Evolutionary conservation across 2,888 invertebrate species (phyloP).

Genomic region (Oscheius sp.): DNA sequence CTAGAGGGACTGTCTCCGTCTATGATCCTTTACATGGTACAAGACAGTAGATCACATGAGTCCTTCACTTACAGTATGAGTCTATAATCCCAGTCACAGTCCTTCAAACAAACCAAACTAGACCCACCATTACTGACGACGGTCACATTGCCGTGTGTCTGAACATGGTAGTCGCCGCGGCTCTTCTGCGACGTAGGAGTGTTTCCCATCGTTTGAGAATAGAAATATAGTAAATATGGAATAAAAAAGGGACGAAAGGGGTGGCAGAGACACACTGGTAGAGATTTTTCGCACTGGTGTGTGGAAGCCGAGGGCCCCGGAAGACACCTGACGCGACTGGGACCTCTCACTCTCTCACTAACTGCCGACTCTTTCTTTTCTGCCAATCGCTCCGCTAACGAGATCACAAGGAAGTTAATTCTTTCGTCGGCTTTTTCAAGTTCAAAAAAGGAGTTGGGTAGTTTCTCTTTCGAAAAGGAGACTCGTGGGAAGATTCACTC

Average conservation of each 20-base stretch:
- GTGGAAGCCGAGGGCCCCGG: conserved; percentile 19
- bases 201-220: conserved; percentile 15
- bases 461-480: too few relatives aligned
- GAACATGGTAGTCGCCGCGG: conserved; percentile 28
- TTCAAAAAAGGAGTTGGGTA: too few relatives aligned
- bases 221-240: neutral
- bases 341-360: conserved; percentile 18
- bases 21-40: too few relatives aligned
- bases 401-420: conserved; percentile 18
- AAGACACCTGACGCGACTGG: conserved; percentile 35
- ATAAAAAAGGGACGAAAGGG: too few relatives aligned
- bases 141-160: conserved; percentile 28
- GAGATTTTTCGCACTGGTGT: conserved; percentile 10
- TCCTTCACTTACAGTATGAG: neutral
- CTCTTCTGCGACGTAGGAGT: conserved; percentile 22
- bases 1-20: too few relatives aligned
- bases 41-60: too few relatives aligned
- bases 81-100: neutral
- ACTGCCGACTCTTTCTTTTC: neutral
- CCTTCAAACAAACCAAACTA: neutral
- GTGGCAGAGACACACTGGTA: conserved; percentile 3
- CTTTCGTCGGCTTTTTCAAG: too few relatives aligned
- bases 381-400: neutral
- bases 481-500: too few relatives aligned
- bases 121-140: conserved; percentile 33